Conservation (phyloP, 2,797 vertebrate species). For the Leptodactylus fallax region DNA sequence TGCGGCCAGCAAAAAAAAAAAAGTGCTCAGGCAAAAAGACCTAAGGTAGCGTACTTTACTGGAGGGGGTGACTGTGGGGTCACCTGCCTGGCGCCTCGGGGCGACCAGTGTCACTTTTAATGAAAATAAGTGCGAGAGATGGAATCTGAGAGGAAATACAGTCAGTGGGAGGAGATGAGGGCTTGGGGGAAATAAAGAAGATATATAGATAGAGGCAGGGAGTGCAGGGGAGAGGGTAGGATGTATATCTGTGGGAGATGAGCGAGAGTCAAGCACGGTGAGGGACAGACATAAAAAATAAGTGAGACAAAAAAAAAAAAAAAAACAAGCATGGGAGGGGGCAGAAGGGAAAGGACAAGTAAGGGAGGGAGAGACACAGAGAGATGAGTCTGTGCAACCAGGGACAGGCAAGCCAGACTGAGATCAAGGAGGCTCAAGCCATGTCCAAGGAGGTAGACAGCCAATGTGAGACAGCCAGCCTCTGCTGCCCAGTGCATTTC, state of each 20-base stretch:
- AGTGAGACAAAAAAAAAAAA: slow-evolving; percentile 37
- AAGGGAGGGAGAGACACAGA: slow-evolving; percentile 35
- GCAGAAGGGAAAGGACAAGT: slow-evolving; percentile 18
- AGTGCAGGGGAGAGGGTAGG: slow-evolving; percentile 30
- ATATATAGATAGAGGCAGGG: slow-evolving; percentile 31
- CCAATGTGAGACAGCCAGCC: slow-evolving; percentile 41
- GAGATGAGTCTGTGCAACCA: slow-evolving; percentile 35
- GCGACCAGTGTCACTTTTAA: slow-evolving; percentile 54
- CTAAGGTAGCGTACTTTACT: not conserved
- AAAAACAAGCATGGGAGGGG: slow-evolving; percentile 22
- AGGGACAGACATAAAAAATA: slow-evolving; percentile 36
- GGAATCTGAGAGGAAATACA: slow-evolving; percentile 21
- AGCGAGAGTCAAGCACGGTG: slow-evolving; percentile 3
- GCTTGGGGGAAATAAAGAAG: slow-evolving; percentile 43
- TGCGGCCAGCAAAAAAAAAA: slow-evolving; percentile 8
- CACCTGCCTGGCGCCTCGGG: slow-evolving; percentile 45
- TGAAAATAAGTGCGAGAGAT: slow-evolving; percentile 52
- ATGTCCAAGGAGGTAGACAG: slow-evolving; percentile 50
- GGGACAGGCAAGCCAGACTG: slow-evolving; percentile 43
- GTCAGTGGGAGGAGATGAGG: slow-evolving; percentile 35
- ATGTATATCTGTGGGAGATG: slow-evolving; percentile 14
- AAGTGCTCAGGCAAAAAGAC: not conserved
- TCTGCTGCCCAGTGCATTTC: slow-evolving; percentile 18
- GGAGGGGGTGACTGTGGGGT: slow-evolving; percentile 29
- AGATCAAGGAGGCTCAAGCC: slow-evolving; percentile 55